Conservation (phyloP, 2,888 invertebrate genomes). For the Apotomis capreana region DNA sequence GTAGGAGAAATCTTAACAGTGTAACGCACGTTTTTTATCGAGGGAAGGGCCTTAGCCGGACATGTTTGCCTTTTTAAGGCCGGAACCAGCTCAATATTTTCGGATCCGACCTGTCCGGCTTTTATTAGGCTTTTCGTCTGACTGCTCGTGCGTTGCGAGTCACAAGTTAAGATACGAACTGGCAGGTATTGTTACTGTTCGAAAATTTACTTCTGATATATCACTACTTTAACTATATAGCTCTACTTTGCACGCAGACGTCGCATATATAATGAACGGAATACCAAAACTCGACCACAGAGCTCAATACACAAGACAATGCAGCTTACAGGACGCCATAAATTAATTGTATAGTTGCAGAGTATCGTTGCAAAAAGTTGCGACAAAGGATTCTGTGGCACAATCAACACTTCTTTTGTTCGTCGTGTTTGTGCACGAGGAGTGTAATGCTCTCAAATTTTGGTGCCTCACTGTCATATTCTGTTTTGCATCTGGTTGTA, state of each 20-base stretch:
- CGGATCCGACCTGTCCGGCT: too few species aligned
- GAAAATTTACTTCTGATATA: not conserved
- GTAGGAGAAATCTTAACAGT: too few species aligned
- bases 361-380: conserved; percentile 30
- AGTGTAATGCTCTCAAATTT: conserved; percentile 26
- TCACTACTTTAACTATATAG: too few species aligned
- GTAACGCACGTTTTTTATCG: too few species aligned
- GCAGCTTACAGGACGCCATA: conserved; percentile 31
- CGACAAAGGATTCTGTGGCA: conserved; percentile 23
- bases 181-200: too few species aligned
- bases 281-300: conserved; percentile 11
- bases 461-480: not conserved
- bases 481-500: too few species aligned
- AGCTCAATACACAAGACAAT: conserved; percentile 29
- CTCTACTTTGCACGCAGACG: conserved; percentile 6
- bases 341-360: conserved; percentile 28
- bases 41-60: too few species aligned
- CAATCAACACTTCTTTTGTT: conserved; percentile 25
- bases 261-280: not conserved
- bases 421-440: conserved; percentile 8
- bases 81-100: too few species aligned
- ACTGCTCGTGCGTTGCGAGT: too few species aligned
- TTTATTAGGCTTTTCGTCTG: too few species aligned
- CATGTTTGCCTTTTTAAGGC: too few species aligned
- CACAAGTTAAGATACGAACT: too few species aligned